phyloP scores from a whole-genome alignment of 2,888 invertebrate species.

The Oscheius onirici region DNA sequence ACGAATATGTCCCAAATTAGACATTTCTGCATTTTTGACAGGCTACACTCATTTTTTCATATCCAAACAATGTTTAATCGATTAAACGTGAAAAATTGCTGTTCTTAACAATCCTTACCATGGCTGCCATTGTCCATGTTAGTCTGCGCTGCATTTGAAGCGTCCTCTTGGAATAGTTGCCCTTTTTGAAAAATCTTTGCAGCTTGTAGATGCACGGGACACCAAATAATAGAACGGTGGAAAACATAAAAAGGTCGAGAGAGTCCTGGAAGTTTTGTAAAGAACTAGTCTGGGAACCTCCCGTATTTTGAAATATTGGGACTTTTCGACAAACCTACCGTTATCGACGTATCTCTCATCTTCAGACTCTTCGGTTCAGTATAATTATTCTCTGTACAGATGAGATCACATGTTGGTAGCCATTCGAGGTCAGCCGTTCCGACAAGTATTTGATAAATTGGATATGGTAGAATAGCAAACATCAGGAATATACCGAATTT shows the following conservation, averaged over 20 bases:
- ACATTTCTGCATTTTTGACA: too few relatives aligned
- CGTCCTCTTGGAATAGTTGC: constrained; percentile 6
- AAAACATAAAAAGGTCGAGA: not conserved
- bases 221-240: not conserved
- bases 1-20: too few relatives aligned
- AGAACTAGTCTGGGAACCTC: not conserved
- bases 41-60: too few relatives aligned
- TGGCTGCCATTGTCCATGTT: not conserved
- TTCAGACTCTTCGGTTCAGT: not conserved
- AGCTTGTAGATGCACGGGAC: not conserved
- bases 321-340: too few relatives aligned
- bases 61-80: too few relatives aligned
- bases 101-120: too few relatives aligned
- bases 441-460: not conserved
- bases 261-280: too few relatives aligned
- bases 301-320: not conserved
- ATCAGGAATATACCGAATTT: not conserved
- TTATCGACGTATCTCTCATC: not conserved
- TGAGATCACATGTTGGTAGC: not conserved
- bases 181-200: not conserved
- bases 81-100: too few relatives aligned
- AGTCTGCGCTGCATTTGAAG: not conserved
- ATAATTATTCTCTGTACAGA: not conserved
- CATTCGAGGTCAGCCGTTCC: not conserved
- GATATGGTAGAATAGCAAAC: not conserved